A percentile compares a stretch with the other conserved stretches of the same genome.
Conservation (phyloP, 2,113 vertebrate species). For the Alethe castanea region DNA sequence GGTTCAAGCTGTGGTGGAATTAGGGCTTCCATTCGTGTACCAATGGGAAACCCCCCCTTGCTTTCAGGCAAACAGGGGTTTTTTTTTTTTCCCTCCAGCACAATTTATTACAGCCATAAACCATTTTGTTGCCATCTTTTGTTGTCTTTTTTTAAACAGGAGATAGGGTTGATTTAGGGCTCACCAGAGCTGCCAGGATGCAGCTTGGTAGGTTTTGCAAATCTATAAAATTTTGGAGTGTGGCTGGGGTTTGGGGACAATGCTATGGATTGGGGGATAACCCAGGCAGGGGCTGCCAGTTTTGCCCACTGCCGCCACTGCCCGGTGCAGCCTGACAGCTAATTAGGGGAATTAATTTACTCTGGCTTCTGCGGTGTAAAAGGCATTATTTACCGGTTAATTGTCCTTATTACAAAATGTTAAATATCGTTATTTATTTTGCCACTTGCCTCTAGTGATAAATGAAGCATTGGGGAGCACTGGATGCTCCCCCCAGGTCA, state of each 20-base stretch:
- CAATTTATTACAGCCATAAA: constrained; percentile 63
- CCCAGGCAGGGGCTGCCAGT: not conserved
- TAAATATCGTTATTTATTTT: constrained; percentile 79
- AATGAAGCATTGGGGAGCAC: not conserved
- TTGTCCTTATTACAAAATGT: constrained; percentile 73
- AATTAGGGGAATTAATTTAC: constrained; percentile 79
- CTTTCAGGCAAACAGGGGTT: not conserved
- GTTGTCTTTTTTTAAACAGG: not conserved
- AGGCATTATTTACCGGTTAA: constrained; percentile 78
- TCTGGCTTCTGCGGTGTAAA: constrained; percentile 65
- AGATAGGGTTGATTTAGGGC: constrained; percentile 36
- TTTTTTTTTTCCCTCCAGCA: not conserved
- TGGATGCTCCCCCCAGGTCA: not conserved
- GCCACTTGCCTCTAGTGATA: constrained; percentile 49
- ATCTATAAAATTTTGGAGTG: not conserved
- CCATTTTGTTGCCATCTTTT: constrained; percentile 2
- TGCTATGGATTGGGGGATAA: fast-evolving
- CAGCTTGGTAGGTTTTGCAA: fast-evolving
- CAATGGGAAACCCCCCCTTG: not conserved
- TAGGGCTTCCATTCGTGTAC: not conserved
- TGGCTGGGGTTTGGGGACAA: not conserved
- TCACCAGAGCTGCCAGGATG: not conserved
- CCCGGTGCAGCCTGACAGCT: constrained; percentile 56
- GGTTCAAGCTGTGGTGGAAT: not conserved
- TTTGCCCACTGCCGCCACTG: not conserved